A percentile compares a stretch with the other conserved stretches of the same genome.
These are phyloP conservation scores for Oscheius onirici DNA, from an alignment of 2,888 invertebrate genomes.

Conservation along the genomic window DNA sequence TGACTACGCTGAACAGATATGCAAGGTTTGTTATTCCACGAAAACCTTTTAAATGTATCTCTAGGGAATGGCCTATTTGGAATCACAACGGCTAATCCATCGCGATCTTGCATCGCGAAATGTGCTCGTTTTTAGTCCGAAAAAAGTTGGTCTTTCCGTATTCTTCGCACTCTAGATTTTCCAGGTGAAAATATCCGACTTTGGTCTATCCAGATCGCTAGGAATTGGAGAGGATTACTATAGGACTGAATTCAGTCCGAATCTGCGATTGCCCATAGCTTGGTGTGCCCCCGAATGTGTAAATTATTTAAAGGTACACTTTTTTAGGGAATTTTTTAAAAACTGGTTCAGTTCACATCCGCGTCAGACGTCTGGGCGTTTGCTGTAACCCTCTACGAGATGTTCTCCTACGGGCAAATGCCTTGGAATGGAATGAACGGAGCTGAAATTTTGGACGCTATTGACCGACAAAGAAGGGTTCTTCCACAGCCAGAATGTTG, in stretches of 20 bases:
- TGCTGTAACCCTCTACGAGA: conserved; percentile 98
- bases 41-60: background rate
- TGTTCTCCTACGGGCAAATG: conserved; percentile 98
- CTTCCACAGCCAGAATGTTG: conserved; percentile 77
- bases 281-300: conserved; percentile 99
- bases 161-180: background rate
- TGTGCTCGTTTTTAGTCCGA: conserved; percentile 87
- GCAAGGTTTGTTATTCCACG: conserved; percentile 27
- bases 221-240: conserved; percentile 99
- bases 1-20: conserved; percentile 81
- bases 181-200: conserved; percentile 94
- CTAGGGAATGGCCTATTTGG: conserved; percentile 93
- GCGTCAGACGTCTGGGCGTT: conserved; percentile 98
- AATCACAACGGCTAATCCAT: conserved; percentile 93
- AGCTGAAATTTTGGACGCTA: conserved; percentile 91
- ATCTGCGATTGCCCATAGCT: conserved; percentile 94
- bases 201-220: conserved; percentile 91
- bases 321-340: no score
- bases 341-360: conserved; percentile 83
- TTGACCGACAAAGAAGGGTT: conserved; percentile 80
- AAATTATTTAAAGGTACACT: conserved; percentile 81
- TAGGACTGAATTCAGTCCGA: conserved; percentile 96
- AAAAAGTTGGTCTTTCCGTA: conserved; percentile 31
- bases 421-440: conserved; percentile 96
- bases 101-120: conserved; percentile 96